Percentiles rank a stretch among this genome's conserved stretches.
Conservation (phyloP, 2,888 invertebrate genomes). For the Diplolepis rosae region DNA sequence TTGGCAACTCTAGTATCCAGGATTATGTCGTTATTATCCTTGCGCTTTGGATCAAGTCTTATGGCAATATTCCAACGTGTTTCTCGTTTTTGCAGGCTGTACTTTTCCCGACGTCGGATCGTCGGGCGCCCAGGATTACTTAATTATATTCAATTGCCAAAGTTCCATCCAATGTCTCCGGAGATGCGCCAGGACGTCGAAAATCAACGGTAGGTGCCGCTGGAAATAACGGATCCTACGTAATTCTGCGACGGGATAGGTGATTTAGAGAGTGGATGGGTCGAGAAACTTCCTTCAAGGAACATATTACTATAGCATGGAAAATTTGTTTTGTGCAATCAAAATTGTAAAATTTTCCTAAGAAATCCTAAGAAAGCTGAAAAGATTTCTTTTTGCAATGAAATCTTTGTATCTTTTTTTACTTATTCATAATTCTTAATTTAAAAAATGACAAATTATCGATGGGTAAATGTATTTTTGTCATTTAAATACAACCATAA, state of each 20-base stretch:
- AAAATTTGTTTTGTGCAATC: too few relatives aligned
- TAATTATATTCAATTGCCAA: slow-evolving; percentile 73
- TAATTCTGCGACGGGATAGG: too few relatives aligned
- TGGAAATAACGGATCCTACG: neutral
- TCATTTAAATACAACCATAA: too few relatives aligned
- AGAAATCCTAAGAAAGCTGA: too few relatives aligned
- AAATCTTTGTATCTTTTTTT: too few relatives aligned
- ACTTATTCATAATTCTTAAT: too few relatives aligned
- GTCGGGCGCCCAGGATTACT: slow-evolving; percentile 60
- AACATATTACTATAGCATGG: too few relatives aligned
- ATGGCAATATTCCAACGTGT: slow-evolving; percentile 61
- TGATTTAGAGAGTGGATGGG: slow-evolving; percentile 19
- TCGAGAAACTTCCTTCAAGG: too few relatives aligned
- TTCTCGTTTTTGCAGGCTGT: slow-evolving; percentile 48
- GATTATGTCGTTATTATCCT: slow-evolving; percentile 66
- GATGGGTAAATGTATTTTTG: too few relatives aligned
- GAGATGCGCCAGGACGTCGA: slow-evolving; percentile 47
- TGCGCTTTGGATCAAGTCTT: slow-evolving; percentile 62
- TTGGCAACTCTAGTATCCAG: slow-evolving; percentile 65
- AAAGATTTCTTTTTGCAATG: too few relatives aligned
- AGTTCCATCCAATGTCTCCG: slow-evolving; percentile 57
- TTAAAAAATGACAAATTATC: too few relatives aligned
- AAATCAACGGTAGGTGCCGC: neutral
- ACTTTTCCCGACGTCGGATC: slow-evolving; percentile 49
- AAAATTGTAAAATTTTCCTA: too few relatives aligned